Evolutionary conservation across 2,797 vertebrate species (phyloP), one percentile per base, ranked within the genome.

Genomic region (Podargus strigoides): DNA sequence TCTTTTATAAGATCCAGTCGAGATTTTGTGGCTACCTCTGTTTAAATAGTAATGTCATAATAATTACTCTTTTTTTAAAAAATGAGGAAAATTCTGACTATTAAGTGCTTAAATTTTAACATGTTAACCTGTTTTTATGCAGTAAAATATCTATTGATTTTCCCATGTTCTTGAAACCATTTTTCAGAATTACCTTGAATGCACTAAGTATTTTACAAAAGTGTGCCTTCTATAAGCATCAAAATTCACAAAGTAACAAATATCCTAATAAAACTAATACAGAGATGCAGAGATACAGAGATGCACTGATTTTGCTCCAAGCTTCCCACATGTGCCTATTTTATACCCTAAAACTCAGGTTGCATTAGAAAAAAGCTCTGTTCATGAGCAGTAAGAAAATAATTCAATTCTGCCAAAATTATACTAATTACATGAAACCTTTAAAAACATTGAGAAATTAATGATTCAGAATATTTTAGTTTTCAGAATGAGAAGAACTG

Each of bases 1-100:
- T 89, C 76, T 96, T 98, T 99, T 93, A 99, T 97, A 86, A 98
- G 93, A 42, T 98, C 97, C 90, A 99, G 97, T 52, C 98, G 98
- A 75, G 97, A 95, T 83, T 97, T 98, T 73, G 98, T 93, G n/a
- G 96, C 96, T 47, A 49, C 60, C 63, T 97, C 99, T 99, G 93
- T 97, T 96, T 85, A 92, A 94, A 97, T n/a, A 82, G 26, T 82
- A 69, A 93, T 85, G 39, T 19, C 10, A 50, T 39, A 80, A 69
- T 68, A 59, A 78, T 53, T 44, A 70, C 42, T 70, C 77, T 66
- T 73, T 66, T 73, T 78, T 72, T 26, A 87, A 70, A 85, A 84
- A 26, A 10, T 53, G 47, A 62, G 8, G 16, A 23, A 74, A 77
- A 19, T 55, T 66, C 22, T 50, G 32, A 64, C 21, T 55, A 44